Conservation (phyloP, 2,888 invertebrate species). For the Apodemia hepburni region DNA sequence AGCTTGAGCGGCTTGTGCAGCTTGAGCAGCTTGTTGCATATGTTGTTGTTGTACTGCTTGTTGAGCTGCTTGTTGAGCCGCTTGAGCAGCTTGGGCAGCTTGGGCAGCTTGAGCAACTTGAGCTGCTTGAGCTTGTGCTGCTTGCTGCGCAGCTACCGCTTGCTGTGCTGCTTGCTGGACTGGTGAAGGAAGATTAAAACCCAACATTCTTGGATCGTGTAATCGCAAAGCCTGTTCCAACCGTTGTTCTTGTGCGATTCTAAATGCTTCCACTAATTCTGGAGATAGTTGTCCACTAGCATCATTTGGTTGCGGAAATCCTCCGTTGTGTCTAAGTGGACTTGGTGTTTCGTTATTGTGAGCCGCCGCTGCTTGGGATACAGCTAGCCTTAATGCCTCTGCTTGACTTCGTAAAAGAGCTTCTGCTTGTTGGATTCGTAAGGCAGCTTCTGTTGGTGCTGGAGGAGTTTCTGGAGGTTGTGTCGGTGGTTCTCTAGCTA, state of each 20-base stretch:
- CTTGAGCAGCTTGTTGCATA: conserved; percentile 46
- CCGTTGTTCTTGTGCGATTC: conserved; percentile 88
- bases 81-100: conserved; percentile 48
- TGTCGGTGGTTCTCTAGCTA: conserved; percentile 76
- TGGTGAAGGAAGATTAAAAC: conserved; percentile 83
- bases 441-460: conserved; percentile 88
- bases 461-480: conserved; percentile 89
- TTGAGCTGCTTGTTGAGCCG: conserved; percentile 69
- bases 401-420: conserved; percentile 91
- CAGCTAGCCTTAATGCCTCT: conserved; percentile 90
- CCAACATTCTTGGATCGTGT: conserved; percentile 90
- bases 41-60: conserved; percentile 73
- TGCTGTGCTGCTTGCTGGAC: conserved; percentile 68
- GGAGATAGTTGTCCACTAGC: conserved; percentile 82
- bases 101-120: conserved; percentile 52
- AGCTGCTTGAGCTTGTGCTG: conserved; percentile 45
- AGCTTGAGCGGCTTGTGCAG: conserved; percentile 57
- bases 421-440: conserved; percentile 89
- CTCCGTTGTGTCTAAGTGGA: conserved; percentile 71
- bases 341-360: conserved; percentile 64
- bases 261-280: conserved; percentile 85
- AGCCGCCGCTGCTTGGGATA: conserved; percentile 84
- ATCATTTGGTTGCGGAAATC: conserved; percentile 61
- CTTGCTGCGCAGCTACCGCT: conserved; percentile 48
- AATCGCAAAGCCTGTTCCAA: conserved; percentile 90